phyloP scores from a whole-genome alignment of 2,888 invertebrate species.

The Andrena fulva region DNA sequence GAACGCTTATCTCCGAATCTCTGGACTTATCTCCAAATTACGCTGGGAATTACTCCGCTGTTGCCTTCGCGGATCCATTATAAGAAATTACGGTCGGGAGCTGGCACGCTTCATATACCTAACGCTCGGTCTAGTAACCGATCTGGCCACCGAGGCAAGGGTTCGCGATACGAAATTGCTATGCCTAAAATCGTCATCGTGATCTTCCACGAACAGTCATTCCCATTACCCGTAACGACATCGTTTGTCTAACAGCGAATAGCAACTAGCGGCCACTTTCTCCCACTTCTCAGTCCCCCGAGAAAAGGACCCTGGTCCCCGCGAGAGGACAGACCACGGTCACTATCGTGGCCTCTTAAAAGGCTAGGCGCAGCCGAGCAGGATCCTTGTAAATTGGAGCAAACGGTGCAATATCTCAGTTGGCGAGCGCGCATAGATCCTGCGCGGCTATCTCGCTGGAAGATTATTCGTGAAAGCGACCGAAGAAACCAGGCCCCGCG shows the following conservation, averaged over 20 bases:
- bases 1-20: conserved; percentile 48
- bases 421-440: conserved; percentile 27
- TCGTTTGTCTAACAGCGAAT: background rate
- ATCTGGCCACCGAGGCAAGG: background rate
- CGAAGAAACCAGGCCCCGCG: background rate
- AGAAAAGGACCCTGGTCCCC: background rate
- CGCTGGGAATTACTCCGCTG: conserved; percentile 36
- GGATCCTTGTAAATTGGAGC: conserved; percentile 50
- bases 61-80: conserved; percentile 38
- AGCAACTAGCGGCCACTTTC: background rate
- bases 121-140: conserved; percentile 37
- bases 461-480: conserved; percentile 50
- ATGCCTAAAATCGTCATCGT: background rate
- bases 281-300: background rate
- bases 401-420: conserved; percentile 20
- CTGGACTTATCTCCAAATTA: conserved; percentile 46
- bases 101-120: conserved; percentile 2
- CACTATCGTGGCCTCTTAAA: background rate
- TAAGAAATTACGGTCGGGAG: conserved; percentile 36
- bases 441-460: conserved; percentile 10
- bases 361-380: conserved; percentile 13
- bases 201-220: background rate
- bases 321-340: no score
- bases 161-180: conserved; percentile 17
- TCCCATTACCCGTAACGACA: background rate